Evolutionary conservation across 2,797 vertebrate genomes (phyloP).

Genomic region (Microctenopoma steveboyesi): DNA sequence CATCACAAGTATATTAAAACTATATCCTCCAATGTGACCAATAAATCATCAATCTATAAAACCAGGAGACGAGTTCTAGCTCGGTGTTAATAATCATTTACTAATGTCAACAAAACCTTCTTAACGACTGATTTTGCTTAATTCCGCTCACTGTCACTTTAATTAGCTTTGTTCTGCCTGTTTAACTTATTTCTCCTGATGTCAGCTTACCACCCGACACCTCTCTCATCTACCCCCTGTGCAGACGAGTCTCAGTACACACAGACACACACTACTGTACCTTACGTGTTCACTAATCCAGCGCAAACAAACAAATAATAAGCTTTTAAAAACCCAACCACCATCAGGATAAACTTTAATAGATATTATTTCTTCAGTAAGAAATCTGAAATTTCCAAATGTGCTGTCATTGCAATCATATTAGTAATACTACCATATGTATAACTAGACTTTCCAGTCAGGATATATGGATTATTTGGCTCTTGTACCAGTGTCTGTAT

Average conservation of each 20-base stretch:
- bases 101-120: not conserved
- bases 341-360: not conserved
- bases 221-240: conserved; percentile 16
- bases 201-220: conserved; percentile 17
- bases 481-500: not conserved
- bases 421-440: not conserved
- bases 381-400: no score
- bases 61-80: not conserved
- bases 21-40: not conserved
- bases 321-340: not conserved
- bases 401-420: not conserved
- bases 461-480: not conserved
- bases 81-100: not conserved
- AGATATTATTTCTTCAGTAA: no score
- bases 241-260: not conserved
- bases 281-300: no score
- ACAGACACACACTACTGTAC: not conserved
- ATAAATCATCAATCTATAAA: not conserved
- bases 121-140: conserved; percentile 4
- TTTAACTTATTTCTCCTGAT: conserved; percentile 14
- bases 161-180: conserved; percentile 31
- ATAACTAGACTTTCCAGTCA: not conserved
- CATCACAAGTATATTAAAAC: not conserved
- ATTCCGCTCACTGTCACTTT: conserved; percentile 10
- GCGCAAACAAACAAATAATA: not conserved